These are phyloP conservation scores for Urocyon cinereoargenteus DNA, from an alignment of 2,797 vertebrate genomes.

Conservation along the genomic window DNA sequence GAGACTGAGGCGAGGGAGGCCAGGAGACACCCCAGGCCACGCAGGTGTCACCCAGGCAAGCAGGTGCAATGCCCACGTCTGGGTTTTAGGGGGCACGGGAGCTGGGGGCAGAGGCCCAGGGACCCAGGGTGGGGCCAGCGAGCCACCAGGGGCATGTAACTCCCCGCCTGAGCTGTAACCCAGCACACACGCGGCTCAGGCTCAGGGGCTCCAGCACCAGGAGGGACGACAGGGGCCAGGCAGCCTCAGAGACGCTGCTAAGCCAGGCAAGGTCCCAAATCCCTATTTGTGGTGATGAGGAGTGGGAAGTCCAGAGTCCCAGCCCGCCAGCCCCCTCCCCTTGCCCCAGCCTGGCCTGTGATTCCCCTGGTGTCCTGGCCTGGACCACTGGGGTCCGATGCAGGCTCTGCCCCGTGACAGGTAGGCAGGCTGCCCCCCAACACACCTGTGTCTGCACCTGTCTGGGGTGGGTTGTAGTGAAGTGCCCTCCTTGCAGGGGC, in stretches of 20 bases:
- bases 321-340: fast-evolving
- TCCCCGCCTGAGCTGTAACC: neutral
- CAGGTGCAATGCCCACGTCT: fast-evolving
- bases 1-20: neutral
- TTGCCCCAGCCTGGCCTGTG: neutral
- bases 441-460: neutral
- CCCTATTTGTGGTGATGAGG: neutral
- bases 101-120: neutral
- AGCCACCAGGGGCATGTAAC: neutral
- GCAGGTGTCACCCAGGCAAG: fast-evolving
- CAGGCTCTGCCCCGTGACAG: neutral
- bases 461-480: fast-evolving
- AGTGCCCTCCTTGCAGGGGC: fast-evolving
- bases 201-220: fast-evolving
- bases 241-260: neutral
- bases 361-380: neutral
- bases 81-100: neutral
- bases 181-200: neutral
- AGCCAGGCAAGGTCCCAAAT: neutral
- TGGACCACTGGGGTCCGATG: fast-evolving
- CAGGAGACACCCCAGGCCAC: neutral
- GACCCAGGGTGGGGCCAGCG: neutral
- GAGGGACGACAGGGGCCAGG: too few species aligned
- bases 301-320: neutral
- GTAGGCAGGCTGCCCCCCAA: neutral